Base-by-base conservation (phyloP, 1,140 invertebrate genomes). In the Musca vetustissima region DNA sequence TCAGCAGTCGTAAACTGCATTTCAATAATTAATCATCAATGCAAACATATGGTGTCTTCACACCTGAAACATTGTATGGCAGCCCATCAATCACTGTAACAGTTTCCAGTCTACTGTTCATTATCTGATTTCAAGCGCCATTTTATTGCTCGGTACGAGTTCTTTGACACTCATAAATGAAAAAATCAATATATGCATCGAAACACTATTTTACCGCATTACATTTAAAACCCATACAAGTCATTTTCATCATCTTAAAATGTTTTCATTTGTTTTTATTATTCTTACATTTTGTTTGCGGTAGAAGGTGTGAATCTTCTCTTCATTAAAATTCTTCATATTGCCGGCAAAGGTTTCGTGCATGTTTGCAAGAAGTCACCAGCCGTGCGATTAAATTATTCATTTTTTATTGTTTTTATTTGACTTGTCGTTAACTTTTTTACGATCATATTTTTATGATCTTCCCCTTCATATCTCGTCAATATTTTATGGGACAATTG, bases 251-350 rank as follows among this genome's bases (percentile, higher is more conserved):
- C n/a, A n/a, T n/a, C n/a, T n/a, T n/a, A n/a, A n/a, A n/a, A n/a
- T n/a, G n/a, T n/a, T n/a, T n/a, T n/a, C n/a, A n/a, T n/a, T n/a
- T n/a, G n/a, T n/a, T n/a, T 32, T 28, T 61, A 13, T 52, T 6
- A 9, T 52, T 52, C 17, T 61, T 43, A 43, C 13, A 8, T 4
- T 13, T 43, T 61, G 28, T 43, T 43, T 43, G 57, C 14, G 57
- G 57, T 21, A 43, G 36, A 36, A 61, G 57, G 57, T 61, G 57
- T 61, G 57, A 61, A 61, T 43, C 36, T 61, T n/a, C 11, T 61
- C 53, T 32, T 57, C n/a, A 57, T 57, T 57, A 15, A 57, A 32
- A 57, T 57, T 19, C n/a, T 21, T 43, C 36, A 28, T 59, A 24
- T 55, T 25, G 11, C 11, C 36, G 36, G 36, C 4, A 2, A 43